phyloP scores from a whole-genome alignment of 1,140 invertebrate genomes.

The Drosophila repleta region DNA sequence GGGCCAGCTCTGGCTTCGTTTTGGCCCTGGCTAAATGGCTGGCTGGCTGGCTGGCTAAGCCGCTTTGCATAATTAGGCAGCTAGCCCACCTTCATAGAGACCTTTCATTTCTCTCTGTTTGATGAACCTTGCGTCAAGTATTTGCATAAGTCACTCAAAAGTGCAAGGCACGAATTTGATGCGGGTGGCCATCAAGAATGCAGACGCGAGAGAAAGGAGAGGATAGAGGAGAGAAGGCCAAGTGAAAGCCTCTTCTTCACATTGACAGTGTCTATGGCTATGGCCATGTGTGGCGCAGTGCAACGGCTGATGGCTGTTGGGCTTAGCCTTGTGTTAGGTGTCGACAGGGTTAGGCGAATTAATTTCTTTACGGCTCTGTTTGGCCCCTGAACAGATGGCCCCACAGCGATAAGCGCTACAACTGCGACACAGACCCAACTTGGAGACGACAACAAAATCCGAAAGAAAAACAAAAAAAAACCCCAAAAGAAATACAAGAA shows the following conservation, averaged over 20 bases:
- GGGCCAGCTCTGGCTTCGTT: slow-evolving; percentile 36
- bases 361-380: slow-evolving; percentile 73
- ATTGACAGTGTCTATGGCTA: slow-evolving; percentile 21
- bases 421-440: slow-evolving; percentile 20
- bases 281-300: slow-evolving; percentile 24
- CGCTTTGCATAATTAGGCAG: slow-evolving; percentile 68
- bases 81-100: slow-evolving; percentile 24
- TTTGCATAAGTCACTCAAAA: slow-evolving; percentile 61
- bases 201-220: background rate
- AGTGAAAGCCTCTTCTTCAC: slow-evolving; percentile 51
- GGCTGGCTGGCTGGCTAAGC: slow-evolving; percentile 22
- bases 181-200: slow-evolving; percentile 37
- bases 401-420: slow-evolving; percentile 51
- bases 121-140: slow-evolving; percentile 37
- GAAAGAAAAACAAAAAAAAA: background rate
- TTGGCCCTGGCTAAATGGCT: slow-evolving; percentile 12
- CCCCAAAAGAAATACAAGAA: slow-evolving; percentile 8
- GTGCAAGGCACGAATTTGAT: slow-evolving; percentile 57
- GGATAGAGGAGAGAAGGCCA: background rate
- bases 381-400: slow-evolving; percentile 57
- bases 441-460: background rate
- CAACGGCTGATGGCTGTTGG: slow-evolving; percentile 1
- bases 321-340: slow-evolving; percentile 64
- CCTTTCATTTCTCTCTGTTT: slow-evolving; percentile 17
- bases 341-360: slow-evolving; percentile 80